phyloP scores from a whole-genome alignment of 2,888 invertebrate genomes.

The Macrosiphum euphorbiae region DNA sequence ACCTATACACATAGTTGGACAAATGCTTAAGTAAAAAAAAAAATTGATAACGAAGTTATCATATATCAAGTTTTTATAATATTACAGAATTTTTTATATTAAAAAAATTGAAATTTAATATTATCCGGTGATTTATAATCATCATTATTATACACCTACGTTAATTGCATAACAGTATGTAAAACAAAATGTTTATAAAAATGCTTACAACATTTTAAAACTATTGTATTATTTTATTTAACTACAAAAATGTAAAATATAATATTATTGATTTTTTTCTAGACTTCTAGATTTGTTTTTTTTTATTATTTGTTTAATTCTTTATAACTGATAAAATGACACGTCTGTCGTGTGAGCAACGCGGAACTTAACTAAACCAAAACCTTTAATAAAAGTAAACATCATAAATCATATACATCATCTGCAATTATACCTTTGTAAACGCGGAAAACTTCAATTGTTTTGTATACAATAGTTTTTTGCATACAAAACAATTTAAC shows the following conservation, averaged over 20 bases:
- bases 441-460: constrained; percentile 52
- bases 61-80: background rate
- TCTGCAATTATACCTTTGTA: constrained; percentile 27
- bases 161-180: background rate
- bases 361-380: constrained; percentile 42
- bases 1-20: background rate
- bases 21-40: background rate
- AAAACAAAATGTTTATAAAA: background rate
- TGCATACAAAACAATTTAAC: constrained; percentile 46
- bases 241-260: background rate
- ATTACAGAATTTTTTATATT: background rate
- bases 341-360: constrained; percentile 40
- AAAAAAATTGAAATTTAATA: background rate
- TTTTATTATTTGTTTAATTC: constrained; percentile 23
- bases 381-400: constrained; percentile 39
- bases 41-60: background rate
- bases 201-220: background rate
- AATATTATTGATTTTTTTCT: background rate
- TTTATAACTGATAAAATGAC: constrained; percentile 15
- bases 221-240: background rate
- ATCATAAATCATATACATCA: background rate
- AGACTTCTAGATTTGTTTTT: background rate
- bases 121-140: background rate
- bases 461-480: constrained; percentile 47
- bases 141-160: background rate